phyloP scores from a whole-genome alignment of 2,797 vertebrate genomes.

The Enteromius unitaeniatus region DNA sequence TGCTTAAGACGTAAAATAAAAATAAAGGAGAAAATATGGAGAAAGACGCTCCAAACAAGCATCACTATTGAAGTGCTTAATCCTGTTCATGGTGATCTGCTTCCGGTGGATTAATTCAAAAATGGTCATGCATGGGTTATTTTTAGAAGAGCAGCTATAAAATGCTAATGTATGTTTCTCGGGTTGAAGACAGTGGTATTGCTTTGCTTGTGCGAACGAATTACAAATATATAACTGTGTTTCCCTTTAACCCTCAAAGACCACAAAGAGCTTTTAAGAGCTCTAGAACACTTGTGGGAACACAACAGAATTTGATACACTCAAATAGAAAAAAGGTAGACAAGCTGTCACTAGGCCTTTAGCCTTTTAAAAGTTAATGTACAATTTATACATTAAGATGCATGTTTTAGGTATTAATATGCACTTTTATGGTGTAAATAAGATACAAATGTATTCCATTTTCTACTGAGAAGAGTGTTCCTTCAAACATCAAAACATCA shows the following conservation, averaged over 20 bases:
- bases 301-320: background rate
- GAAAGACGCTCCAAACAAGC: background rate
- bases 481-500: background rate
- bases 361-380: background rate
- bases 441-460: background rate
- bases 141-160: constrained; percentile 27
- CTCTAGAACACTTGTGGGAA: background rate
- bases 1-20: background rate
- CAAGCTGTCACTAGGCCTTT: background rate
- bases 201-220: background rate
- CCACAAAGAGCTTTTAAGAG: background rate
- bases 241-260: background rate
- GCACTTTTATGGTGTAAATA: background rate
- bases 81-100: constrained; percentile 23
- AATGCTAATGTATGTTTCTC: constrained; percentile 14
- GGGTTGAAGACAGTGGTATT: background rate
- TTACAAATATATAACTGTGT: background rate
- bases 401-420: background rate
- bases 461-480: background rate
- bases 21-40: background rate
- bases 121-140: constrained; percentile 16
- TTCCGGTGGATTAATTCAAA: constrained; percentile 32
- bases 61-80: constrained; percentile 16
- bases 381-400: background rate
- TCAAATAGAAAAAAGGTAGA: background rate